phyloP scores from a whole-genome alignment of 2,888 invertebrate species.

The Xanthia togata region DNA sequence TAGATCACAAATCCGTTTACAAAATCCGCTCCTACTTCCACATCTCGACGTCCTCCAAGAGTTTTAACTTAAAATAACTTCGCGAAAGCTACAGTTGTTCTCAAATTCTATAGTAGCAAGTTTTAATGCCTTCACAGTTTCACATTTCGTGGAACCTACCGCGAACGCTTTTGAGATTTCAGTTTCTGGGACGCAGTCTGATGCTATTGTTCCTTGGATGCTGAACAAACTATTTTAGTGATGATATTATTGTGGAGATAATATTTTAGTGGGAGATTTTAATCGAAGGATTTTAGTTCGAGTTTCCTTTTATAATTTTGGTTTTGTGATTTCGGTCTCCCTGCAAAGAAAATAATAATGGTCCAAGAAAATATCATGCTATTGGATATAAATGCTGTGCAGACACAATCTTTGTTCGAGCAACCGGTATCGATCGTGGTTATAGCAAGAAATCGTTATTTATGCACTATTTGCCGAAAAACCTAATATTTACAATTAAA shows the following conservation, averaged over 20 bases:
- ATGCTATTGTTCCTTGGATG: slow-evolving; percentile 68
- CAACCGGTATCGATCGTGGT: background rate
- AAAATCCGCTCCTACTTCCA: slow-evolving; percentile 56
- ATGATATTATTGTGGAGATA: slow-evolving; percentile 58
- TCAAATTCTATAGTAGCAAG: slow-evolving; percentile 78
- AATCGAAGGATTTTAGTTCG: slow-evolving; percentile 4
- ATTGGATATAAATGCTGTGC: background rate
- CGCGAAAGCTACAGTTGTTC: slow-evolving; percentile 72
- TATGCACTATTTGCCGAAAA: too few species aligned
- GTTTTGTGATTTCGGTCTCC: background rate
- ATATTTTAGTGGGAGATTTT: slow-evolving; percentile 48
- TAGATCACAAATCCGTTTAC: slow-evolving; percentile 61
- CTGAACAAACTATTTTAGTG: slow-evolving; percentile 67
- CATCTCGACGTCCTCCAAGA: slow-evolving; percentile 55
- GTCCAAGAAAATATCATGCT: too few species aligned
- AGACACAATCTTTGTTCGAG: background rate
- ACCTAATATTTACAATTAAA: background rate
- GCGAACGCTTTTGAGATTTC: slow-evolving; percentile 73
- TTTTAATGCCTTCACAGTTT: slow-evolving; percentile 77
- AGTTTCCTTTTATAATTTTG: slow-evolving; percentile 3
- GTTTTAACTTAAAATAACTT: slow-evolving; percentile 71
- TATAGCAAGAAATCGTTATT: background rate
- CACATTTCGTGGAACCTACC: slow-evolving; percentile 66
- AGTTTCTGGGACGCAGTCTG: slow-evolving; percentile 66
- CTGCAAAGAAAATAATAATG: background rate